phyloP scores from a whole-genome alignment of 2,797 vertebrate genomes.

The Ambastaia sidthimunki region DNA sequence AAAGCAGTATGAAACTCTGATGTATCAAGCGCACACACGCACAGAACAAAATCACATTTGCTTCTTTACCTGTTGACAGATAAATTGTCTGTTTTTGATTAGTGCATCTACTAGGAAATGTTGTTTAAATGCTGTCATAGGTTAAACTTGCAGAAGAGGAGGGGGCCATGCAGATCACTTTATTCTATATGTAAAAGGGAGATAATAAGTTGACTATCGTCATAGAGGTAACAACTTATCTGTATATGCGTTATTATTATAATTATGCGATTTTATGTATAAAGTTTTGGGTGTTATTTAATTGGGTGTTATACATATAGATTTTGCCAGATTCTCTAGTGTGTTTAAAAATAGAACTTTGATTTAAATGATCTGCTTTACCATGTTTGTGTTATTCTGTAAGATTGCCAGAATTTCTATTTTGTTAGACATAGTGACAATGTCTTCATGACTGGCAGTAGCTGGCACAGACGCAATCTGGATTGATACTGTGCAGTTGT shows the following conservation, averaged over 20 bases:
- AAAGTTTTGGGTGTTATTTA: too few species aligned
- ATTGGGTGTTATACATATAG: not conserved
- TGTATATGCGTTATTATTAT: too few species aligned
- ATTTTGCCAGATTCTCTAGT: not conserved
- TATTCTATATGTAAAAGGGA: too few species aligned
- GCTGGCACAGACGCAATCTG: not conserved
- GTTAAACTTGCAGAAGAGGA: not conserved
- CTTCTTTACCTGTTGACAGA: not conserved
- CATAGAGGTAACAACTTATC: too few species aligned
- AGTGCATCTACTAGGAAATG: not conserved
- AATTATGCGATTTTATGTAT: too few species aligned
- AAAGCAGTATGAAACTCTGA: not conserved
- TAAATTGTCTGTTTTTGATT: not conserved
- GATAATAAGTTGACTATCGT: too few species aligned
- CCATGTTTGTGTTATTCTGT: not conserved
- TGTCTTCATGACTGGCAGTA: not conserved
- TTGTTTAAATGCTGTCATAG: not conserved
- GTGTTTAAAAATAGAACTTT: not conserved
- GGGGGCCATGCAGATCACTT: too few species aligned
- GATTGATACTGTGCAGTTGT: conserved; percentile 15
- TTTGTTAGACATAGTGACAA: too few species aligned
- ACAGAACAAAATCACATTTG: not conserved
- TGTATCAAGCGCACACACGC: not conserved
- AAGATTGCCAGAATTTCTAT: not conserved
- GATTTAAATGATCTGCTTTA: not conserved